Conservation (phyloP, 2,113 vertebrate genomes). For the Brachyhypopomus occidentalis region DNA sequence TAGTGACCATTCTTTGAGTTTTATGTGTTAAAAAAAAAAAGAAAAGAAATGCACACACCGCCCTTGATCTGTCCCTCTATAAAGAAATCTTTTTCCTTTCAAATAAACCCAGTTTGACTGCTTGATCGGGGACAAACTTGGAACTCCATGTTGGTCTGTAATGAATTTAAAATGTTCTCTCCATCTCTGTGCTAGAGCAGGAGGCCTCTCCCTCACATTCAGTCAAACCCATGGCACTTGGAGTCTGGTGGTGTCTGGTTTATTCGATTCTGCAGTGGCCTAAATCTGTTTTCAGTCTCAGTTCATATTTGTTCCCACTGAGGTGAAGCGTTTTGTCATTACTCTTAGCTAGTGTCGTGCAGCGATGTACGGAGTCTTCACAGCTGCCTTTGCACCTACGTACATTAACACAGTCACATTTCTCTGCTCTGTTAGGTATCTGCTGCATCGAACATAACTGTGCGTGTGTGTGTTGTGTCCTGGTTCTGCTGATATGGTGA, state of each 20-base stretch:
- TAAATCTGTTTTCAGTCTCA: not conserved
- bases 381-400: no score
- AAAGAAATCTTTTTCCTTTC: constrained; percentile 28
- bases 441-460: no score
- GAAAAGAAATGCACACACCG: constrained; percentile 9
- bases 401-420: no score
- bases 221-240: constrained; percentile 3
- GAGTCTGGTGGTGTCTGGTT: not conserved
- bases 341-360: no score
- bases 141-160: constrained; percentile 30
- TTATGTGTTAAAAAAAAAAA: constrained; percentile 19
- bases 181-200: not conserved
- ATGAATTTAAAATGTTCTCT: constrained; percentile 43
- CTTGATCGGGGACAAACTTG: constrained; percentile 4
- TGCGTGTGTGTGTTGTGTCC: not conserved
- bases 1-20: not conserved
- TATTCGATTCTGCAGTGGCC: not conserved
- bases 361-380: no score
- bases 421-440: no score
- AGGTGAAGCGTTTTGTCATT: not conserved
- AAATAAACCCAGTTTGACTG: constrained; percentile 9
- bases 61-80: constrained; percentile 20
- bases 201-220: not conserved
- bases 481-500: not conserved
- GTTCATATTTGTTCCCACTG: not conserved